Evolutionary conservation across 2,888 invertebrate species (phyloP).

Genomic region (Diploptera punctata): DNA sequence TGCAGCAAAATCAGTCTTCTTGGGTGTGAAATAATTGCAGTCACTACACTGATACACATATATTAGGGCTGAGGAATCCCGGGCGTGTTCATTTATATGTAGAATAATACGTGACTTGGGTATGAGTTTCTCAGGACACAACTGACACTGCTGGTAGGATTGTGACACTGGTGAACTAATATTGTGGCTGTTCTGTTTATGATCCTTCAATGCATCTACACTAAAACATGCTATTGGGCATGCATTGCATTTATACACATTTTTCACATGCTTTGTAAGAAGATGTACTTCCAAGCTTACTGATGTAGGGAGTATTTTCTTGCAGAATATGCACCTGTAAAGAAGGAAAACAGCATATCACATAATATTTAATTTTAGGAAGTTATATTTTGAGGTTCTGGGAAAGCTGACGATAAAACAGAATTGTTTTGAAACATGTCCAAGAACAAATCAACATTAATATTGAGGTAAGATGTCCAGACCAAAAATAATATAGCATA

Average conservation of each 20-base stretch:
- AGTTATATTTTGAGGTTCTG: too few species aligned
- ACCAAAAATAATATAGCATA: too few species aligned
- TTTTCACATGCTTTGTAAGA: slow-evolving; percentile 21
- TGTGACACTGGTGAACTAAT: neutral
- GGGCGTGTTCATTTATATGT: slow-evolving; percentile 27
- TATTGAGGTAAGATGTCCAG: too few species aligned
- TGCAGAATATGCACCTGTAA: slow-evolving; percentile 1
- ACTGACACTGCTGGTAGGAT: slow-evolving; percentile 31
- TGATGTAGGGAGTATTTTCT: neutral
- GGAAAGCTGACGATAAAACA: too few species aligned
- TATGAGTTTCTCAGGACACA: slow-evolving; percentile 28
- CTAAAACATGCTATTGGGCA: slow-evolving; percentile 35
- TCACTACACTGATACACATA: slow-evolving; percentile 26
- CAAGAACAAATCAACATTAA: too few species aligned
- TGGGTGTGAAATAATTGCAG: slow-evolving; percentile 16
- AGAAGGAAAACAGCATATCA: neutral
- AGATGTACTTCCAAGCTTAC: slow-evolving; percentile 23
- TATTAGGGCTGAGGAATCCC: neutral
- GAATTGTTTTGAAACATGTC: too few species aligned
- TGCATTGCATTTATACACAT: slow-evolving; percentile 33
- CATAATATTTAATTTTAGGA: too few species aligned
- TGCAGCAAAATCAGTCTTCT: slow-evolving; percentile 22
- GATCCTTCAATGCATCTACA: slow-evolving; percentile 8
- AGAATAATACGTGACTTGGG: slow-evolving; percentile 24
- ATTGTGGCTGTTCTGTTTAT: slow-evolving; percentile 24